Base-by-base conservation (phyloP, 2,888 invertebrate genomes). In the Homarus gammarus region DNA sequence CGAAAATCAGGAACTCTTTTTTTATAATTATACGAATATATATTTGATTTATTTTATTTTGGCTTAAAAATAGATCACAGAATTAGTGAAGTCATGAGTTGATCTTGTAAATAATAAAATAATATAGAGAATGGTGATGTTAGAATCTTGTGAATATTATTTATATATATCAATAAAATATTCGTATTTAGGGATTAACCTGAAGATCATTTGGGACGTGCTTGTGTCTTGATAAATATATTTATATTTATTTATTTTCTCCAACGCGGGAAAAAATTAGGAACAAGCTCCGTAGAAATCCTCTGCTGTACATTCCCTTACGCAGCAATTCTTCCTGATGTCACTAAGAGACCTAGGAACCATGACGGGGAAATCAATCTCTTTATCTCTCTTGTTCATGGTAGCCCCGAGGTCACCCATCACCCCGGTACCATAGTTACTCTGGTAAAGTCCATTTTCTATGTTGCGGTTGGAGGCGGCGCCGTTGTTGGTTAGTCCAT, bases 241-340 rank as follows among this genome's bases (percentile, higher is more conserved):
- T 68, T 22, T 27, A 10, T 56, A n/a, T n/a, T n/a, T n/a, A 18
- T 33, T 2, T 36, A 10, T n/a, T 70, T n/a, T 36, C 6, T 40
- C 72, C 8, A n/a, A n/a, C n/a, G 40, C 36, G 38, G 0, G 1
- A 5, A 36, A 51, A 6, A n/a, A 27, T 81, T 81, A 81, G n/a
- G 81, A 38, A 61, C 81, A 81, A 0, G 81, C 81, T 36, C 81
- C 81, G 64, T 56, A 81, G 64, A 81, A 81, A n/a, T 81, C 81
- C 64, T 81, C 64, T 27, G 40, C 38, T 18, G 36, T 64, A 31
- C 81, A 81, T n/a, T 81, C 64, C 64, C 64, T 38, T 1, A 81
- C 15, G n/a, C 81, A 81, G 40, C 81, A 81, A 64, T 81, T 61
- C 64, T 38, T 51, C 40, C 81, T 81, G 64, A 81, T 64, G 36